These are phyloP conservation scores for Sminthopsis crassicaudata DNA, from an alignment of 2,113 vertebrate genomes.

Conservation along the genomic window DNA sequence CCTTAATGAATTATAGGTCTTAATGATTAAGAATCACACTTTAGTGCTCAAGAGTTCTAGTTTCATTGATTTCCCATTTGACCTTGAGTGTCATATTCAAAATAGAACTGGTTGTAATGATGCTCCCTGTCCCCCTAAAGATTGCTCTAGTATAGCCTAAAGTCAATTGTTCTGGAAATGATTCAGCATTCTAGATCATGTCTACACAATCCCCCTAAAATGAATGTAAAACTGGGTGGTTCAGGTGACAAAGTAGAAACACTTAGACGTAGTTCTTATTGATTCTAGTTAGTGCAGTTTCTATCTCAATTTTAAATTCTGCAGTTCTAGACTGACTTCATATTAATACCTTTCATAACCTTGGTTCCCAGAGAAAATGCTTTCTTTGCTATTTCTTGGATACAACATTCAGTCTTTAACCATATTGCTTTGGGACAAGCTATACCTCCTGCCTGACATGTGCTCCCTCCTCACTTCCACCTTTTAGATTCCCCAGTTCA, in stretches of 20 bases:
- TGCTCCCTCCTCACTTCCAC: neutral
- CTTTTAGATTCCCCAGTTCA: neutral
- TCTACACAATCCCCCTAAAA: neutral
- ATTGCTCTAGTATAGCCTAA: constrained; percentile 48
- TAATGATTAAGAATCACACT: constrained; percentile 30
- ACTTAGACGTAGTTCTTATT: constrained; percentile 66
- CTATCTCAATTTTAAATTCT: constrained; percentile 68
- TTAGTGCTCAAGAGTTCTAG: neutral
- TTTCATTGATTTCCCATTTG: constrained; percentile 20
- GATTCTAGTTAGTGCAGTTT: constrained; percentile 76
- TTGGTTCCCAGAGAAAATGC: neutral
- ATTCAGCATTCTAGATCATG: constrained; percentile 1
- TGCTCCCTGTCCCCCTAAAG: neutral
- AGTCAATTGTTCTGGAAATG: constrained; percentile 38
- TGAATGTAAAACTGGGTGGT: neutral
- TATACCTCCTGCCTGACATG: neutral
- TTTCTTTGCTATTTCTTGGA: neutral
- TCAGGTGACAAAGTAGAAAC: neutral
- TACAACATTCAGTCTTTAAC: neutral
- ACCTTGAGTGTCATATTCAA: constrained; percentile 17
- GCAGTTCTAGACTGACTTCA: constrained; percentile 54
- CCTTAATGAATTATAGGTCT: constrained; percentile 25
- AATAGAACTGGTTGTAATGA: constrained; percentile 30
- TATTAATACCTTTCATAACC: neutral
- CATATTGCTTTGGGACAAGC: neutral